These are phyloP conservation scores for Gallinago solitaria DNA, from an alignment of 2,797 vertebrate genomes.

Conservation along the genomic window DNA sequence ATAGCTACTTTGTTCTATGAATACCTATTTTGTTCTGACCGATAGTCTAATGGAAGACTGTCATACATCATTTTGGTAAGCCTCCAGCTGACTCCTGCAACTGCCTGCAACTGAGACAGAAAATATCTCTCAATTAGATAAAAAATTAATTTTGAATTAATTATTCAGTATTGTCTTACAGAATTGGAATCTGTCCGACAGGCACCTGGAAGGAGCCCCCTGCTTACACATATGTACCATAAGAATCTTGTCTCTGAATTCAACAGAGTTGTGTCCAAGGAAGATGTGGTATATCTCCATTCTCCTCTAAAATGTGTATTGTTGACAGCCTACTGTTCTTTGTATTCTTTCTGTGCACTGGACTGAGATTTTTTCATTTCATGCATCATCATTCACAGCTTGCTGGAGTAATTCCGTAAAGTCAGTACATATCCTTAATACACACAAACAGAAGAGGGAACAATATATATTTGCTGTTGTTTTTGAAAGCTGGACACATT, in stretches of 20 bases:
- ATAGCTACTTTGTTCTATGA: background rate
- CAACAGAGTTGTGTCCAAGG: background rate
- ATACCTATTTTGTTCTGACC: background rate
- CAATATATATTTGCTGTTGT: background rate
- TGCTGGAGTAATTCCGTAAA: slow-evolving; percentile 54
- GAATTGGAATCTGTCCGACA: background rate
- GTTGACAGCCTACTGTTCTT: slow-evolving; percentile 1
- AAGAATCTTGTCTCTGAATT: background rate
- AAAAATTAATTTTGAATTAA: background rate
- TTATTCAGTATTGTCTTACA: background rate
- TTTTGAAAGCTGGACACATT: background rate
- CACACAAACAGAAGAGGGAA: slow-evolving; percentile 6
- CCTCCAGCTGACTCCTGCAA: background rate
- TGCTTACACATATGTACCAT: background rate
- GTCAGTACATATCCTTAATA: slow-evolving; percentile 36
- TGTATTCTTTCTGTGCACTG: slow-evolving; percentile 47
- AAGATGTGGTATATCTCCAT: background rate
- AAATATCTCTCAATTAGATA: background rate
- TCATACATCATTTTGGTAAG: background rate
- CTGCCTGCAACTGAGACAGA: background rate
- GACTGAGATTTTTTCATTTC: slow-evolving; percentile 60
- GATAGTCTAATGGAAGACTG: background rate
- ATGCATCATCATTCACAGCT: slow-evolving; percentile 60
- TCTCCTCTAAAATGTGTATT: background rate
- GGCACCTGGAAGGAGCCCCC: background rate